Conservation (phyloP, 2,797 vertebrate genomes). For the Acanthiza pusilla region DNA sequence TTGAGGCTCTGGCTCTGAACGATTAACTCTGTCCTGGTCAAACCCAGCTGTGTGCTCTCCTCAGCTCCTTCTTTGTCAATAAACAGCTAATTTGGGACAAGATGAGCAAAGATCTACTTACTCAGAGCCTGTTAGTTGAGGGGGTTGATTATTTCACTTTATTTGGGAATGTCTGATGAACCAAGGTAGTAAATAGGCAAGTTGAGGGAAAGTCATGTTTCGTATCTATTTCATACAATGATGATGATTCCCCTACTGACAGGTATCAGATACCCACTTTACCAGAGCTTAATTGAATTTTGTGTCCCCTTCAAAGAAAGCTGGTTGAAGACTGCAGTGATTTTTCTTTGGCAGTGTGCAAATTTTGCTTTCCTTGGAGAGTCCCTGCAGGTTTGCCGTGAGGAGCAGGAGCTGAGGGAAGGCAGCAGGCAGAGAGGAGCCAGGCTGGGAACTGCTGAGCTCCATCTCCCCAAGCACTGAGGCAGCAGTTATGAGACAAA, state of each 20-base stretch:
- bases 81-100: neutral
- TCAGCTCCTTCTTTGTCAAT: neutral
- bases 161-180: neutral
- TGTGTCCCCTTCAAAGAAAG: neutral
- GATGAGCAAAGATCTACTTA: neutral
- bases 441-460: neutral
- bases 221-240: neutral
- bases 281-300: neutral
- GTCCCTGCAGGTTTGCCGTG: neutral
- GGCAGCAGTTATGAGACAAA: neutral
- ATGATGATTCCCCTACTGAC: neutral
- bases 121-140: neutral
- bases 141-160: neutral
- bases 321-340: neutral
- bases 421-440: neutral
- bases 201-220: neutral
- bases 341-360: neutral
- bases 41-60: neutral
- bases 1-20: neutral
- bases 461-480: neutral
- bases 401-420: neutral
- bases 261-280: neutral
- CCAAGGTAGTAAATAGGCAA: neutral
- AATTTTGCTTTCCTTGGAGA: neutral
- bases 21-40: neutral